Conservation (phyloP, 2,888 invertebrate genomes). For the Schrankia costaestrigalis region DNA sequence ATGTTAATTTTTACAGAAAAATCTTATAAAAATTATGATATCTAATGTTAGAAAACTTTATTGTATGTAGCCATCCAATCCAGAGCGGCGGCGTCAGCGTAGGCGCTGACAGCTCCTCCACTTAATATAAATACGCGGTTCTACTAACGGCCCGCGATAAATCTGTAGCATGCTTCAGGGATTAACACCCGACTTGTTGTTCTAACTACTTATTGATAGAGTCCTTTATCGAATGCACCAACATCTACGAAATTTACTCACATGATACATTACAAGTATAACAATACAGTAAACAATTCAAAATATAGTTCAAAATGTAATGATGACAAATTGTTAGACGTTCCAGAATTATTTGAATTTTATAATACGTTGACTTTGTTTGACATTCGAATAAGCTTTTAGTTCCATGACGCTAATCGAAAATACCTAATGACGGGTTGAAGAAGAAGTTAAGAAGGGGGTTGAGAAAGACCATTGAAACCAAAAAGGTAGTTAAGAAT, state of each 20-base stretch:
- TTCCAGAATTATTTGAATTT: slow-evolving; percentile 41
- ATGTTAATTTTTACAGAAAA: too few species aligned
- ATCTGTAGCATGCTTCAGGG: slow-evolving; percentile 57
- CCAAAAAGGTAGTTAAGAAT: too few species aligned
- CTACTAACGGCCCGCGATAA: slow-evolving; percentile 71
- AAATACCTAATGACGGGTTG: too few species aligned
- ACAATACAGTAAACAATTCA: slow-evolving; percentile 19
- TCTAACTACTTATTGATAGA: slow-evolving; percentile 62
- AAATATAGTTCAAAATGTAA: slow-evolving; percentile 42
- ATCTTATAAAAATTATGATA: slow-evolving; percentile 10
- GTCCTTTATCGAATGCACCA: slow-evolving; percentile 51
- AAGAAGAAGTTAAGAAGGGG: too few species aligned
- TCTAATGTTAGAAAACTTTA: slow-evolving; percentile 33
- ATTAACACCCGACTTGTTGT: slow-evolving; percentile 56
- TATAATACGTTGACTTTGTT: too few species aligned
- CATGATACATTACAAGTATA: slow-evolving; percentile 34
- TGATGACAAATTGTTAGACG: slow-evolving; percentile 40
- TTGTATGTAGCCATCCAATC: slow-evolving; percentile 74
- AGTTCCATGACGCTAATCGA: too few species aligned
- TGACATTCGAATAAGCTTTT: too few species aligned
- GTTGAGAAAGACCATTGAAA: too few species aligned
- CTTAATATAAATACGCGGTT: slow-evolving; percentile 78
- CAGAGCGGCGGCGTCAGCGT: slow-evolving; percentile 66
- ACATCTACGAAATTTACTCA: slow-evolving; percentile 38
- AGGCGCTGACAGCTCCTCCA: slow-evolving; percentile 77